Percentiles rank a stretch among this genome's conserved stretches.
Conservation (phyloP, 2,113 vertebrate genomes). For the Leuciscus idus region DNA sequence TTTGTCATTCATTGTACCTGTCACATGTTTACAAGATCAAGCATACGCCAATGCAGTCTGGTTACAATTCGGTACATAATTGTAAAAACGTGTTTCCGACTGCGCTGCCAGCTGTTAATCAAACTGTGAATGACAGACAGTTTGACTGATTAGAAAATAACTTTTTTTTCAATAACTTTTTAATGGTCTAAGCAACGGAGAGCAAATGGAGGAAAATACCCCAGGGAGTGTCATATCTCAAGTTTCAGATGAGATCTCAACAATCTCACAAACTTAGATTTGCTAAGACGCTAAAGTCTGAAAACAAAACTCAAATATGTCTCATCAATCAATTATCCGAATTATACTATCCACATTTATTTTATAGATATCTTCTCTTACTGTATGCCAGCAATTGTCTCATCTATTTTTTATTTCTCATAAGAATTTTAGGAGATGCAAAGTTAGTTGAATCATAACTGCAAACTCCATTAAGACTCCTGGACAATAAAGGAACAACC, state of each 20-base stretch:
- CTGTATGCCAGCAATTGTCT: background rate
- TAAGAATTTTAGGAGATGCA: background rate
- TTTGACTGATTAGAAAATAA: background rate
- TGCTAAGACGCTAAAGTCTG: background rate
- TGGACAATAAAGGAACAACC: background rate
- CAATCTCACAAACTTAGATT: background rate
- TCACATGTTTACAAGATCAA: constrained; percentile 22
- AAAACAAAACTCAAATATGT: background rate
- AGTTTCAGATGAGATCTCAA: background rate
- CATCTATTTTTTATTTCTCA: constrained; percentile 25
- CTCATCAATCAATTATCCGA: background rate
- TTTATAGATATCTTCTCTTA: background rate
- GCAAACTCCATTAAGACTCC: background rate
- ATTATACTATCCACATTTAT: background rate
- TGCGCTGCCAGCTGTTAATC: constrained; percentile 8
- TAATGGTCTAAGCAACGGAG: background rate
- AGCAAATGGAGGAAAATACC: background rate
- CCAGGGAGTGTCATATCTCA: background rate
- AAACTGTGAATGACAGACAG: constrained; percentile 7
- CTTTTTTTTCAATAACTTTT: background rate
- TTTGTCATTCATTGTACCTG: background rate
- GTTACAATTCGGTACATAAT: background rate
- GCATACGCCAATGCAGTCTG: background rate
- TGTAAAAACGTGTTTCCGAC: background rate
- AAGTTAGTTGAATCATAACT: constrained; percentile 5